Evolutionary conservation across 2,888 invertebrate genomes (phyloP), one percentile per base, ranked within the genome.

Genomic region (Dryobotodes eremita): DNA sequence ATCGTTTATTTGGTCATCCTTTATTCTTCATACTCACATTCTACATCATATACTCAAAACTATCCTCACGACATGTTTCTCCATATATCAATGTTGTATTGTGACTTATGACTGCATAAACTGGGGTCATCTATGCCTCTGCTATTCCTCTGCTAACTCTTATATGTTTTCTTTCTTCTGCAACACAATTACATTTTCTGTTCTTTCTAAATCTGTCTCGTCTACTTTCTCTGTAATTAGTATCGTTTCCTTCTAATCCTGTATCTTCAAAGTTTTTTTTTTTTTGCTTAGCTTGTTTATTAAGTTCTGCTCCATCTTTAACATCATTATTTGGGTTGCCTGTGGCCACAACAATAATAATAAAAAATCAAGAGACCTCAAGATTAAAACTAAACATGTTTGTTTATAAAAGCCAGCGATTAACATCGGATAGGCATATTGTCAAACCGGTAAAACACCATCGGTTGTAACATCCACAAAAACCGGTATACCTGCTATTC

Each of bases 401-500:
- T n/a, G 0, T 75, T 15, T 13, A 15, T 23, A 42, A 48, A 79
- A 50, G 6, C 46, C 23, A 50, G 42, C 31, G 11, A n/a, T 31
- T 17, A 15, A 66, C 17, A 73, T 70, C 55, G 20, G n/a, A 66
- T 70, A 23, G 1, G 5, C 2, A 75, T 69, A 84, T 57, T 23
- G n/a, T 36, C 5, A 74, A 84, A 79, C 84, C 64, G 75, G 81
- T 77, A 83, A 20, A 31, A 48, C 72, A 77, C 86, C 73, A 55
- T 64, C n/a, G 62, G 65, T 36, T 65, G 36, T 78, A n/a, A 42
- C 20, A 48, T 50, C 64, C 61, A 62, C n/a, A 36, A 13, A 66
- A 84, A 86, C 84, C 84, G 64, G 80, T 74, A 68, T 4, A 11
- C n/a, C n/a, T n/a, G n/a, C 13, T 59, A 84, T 78, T 77, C 17